Conservation (phyloP, 2,888 invertebrate genomes). For the Drosophila greeni region DNA sequence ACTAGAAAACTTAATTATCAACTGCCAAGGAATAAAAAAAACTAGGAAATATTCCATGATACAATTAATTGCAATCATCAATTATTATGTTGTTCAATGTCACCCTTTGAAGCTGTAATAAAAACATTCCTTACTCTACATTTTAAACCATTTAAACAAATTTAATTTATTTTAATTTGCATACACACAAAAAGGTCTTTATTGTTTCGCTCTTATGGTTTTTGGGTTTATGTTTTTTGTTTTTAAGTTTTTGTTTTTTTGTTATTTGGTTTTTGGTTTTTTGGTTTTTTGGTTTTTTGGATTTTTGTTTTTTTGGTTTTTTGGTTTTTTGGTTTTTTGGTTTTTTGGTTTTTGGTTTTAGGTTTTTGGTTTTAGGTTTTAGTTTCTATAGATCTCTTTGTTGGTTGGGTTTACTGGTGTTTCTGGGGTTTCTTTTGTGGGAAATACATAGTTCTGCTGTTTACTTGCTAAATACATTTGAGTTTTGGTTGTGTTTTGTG, state of each 20-base stretch:
- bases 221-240: neutral
- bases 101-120: neutral
- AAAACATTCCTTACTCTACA: neutral
- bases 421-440: constrained; percentile 20
- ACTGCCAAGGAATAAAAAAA: too few species aligned
- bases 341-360: constrained; percentile 22
- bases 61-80: too few species aligned
- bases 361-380: constrained; percentile 3
- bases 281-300: constrained; percentile 11
- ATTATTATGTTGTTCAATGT: too few species aligned
- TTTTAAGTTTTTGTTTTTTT: too few species aligned
- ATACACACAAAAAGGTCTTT: constrained; percentile 69
- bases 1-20: too few species aligned
- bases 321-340: constrained; percentile 14
- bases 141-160: neutral
- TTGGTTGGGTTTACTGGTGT: constrained; percentile 35
- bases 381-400: constrained; percentile 31
- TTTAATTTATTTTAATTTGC: constrained; percentile 45
- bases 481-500: constrained; percentile 21
- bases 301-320: too few species aligned
- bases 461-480: constrained; percentile 40
- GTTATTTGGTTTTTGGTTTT: neutral
- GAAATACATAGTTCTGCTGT: constrained; percentile 40
- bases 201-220: constrained; percentile 62
- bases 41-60: too few species aligned